Percentiles rank a stretch among this genome's conserved stretches.
phyloP scores from a whole-genome alignment of 2,797 vertebrate species.

The Zalophus californianus region DNA sequence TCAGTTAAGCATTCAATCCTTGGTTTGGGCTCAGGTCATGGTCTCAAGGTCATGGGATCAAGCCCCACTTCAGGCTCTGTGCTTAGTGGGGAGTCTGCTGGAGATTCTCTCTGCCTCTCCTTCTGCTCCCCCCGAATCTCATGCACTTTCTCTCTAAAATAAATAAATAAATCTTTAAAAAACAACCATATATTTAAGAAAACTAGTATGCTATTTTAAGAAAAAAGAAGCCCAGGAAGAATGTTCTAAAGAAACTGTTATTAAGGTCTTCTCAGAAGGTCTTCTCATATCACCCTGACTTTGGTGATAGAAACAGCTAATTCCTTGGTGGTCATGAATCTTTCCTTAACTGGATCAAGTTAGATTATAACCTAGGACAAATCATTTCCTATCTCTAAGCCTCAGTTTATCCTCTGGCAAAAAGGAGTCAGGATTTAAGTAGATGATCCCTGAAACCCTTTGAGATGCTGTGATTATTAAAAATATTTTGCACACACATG shows the following conservation, averaged over 20 bases:
- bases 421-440: background rate
- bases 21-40: background rate
- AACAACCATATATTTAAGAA: background rate
- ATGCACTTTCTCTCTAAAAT: background rate
- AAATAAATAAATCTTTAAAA: background rate
- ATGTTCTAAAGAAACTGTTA: background rate
- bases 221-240: slow-evolving; percentile 10
- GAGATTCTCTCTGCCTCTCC: background rate
- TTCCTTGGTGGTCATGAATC: background rate
- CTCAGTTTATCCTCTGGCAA: background rate
- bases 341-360: background rate
- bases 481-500: background rate
- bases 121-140: background rate
- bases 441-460: background rate
- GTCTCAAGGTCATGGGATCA: background rate
- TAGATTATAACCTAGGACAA: background rate
- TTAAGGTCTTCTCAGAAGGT: background rate
- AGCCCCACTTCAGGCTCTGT: background rate
- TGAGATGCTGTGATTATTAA: background rate
- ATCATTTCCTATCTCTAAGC: background rate
- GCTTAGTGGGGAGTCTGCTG: background rate
- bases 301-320: background rate
- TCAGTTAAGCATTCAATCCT: background rate
- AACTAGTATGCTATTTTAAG: slow-evolving; percentile 42
- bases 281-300: background rate